Conservation (phyloP, 1,140 invertebrate genomes). For the Brachionus plicatilis region DNA sequence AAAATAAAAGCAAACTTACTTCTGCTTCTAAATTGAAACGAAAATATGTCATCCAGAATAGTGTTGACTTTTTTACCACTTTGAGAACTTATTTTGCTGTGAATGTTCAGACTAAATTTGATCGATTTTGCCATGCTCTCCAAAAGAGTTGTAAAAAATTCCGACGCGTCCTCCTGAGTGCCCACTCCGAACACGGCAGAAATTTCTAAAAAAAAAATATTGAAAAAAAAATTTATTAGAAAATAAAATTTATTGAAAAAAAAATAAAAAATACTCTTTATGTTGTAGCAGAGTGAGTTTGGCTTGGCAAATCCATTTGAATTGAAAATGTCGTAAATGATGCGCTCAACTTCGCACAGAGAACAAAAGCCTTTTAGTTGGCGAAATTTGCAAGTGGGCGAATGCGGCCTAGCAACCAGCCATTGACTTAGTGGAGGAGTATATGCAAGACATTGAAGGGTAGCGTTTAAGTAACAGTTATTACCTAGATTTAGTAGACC, state of each 20-base stretch:
- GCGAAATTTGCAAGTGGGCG: neutral
- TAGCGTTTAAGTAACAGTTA: slow-evolving; percentile 91
- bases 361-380: slow-evolving; percentile 35
- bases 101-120: neutral
- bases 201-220: neutral
- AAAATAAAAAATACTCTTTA: neutral
- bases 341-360: slow-evolving; percentile 38
- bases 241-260: too few relatives aligned
- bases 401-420: slow-evolving; percentile 7
- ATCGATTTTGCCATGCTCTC: slow-evolving; percentile 40
- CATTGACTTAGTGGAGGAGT: slow-evolving; percentile 56
- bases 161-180: slow-evolving; percentile 29
- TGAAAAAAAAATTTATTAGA: too few relatives aligned
- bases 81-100: neutral
- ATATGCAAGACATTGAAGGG: slow-evolving; percentile 65
- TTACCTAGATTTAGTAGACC: slow-evolving; percentile 90
- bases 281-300: neutral
- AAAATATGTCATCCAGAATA: slow-evolving; percentile 38
- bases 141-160: slow-evolving; percentile 23
- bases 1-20: neutral
- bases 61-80: slow-evolving; percentile 24
- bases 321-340: slow-evolving; percentile 25
- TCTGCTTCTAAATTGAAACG: slow-evolving; percentile 38
- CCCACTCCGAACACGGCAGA: slow-evolving; percentile 15
- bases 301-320: slow-evolving; percentile 23